A percentile compares a stretch with the other conserved stretches of the same genome.
Evolutionary conservation across 1,140 invertebrate genomes (phyloP).

Genomic region (Chironomus tepperi): DNA sequence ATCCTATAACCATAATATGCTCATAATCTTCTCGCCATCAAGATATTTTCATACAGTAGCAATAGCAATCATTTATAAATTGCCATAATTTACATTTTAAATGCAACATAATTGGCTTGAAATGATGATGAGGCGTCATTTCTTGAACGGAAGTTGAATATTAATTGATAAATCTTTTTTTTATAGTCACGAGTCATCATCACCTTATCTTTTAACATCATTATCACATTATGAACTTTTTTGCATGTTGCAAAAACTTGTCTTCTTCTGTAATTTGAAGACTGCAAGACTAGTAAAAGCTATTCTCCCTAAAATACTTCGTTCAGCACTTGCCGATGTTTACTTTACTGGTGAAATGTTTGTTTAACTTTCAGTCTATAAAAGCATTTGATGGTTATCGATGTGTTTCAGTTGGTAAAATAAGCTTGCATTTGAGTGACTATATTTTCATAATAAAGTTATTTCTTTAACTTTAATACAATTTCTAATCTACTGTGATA

Average conservation of each 20-base stretch:
- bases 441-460: too few relatives aligned
- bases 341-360: neutral
- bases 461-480: too few relatives aligned
- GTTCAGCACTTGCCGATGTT: neutral
- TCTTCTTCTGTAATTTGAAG: too few relatives aligned
- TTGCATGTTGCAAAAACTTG: too few relatives aligned
- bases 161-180: neutral
- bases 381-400: neutral
- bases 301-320: neutral
- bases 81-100: neutral
- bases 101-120: neutral
- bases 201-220: too few relatives aligned
- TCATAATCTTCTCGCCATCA: neutral
- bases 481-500: too few relatives aligned
- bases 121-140: constrained; percentile 1
- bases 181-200: neutral
- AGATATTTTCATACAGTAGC: neutral
- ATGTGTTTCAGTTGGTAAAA: neutral
- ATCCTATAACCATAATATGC: neutral
- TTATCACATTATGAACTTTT: too few relatives aligned
- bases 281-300: too few relatives aligned
- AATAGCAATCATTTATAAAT: neutral
- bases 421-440: neutral
- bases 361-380: neutral
- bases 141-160: neutral